Base-by-base conservation (phyloP, 2,888 invertebrate genomes). In the Tupiocoris notatus region DNA sequence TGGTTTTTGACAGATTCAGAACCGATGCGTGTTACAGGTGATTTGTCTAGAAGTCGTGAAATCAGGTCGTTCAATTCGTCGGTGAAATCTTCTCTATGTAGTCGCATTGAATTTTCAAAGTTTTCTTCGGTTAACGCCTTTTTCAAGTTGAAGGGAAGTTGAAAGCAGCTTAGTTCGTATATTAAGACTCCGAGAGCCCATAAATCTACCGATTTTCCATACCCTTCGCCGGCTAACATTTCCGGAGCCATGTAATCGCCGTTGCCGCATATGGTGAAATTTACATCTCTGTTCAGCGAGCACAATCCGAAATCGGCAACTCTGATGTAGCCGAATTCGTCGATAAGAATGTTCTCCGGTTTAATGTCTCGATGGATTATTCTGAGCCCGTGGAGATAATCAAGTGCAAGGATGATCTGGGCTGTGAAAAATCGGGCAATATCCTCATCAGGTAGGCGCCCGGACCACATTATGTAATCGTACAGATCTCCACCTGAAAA, bases 251-350 rank as follows among this genome's bases (percentile, higher is more conserved):
- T 82, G 81, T 89, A 89, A 81, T 88, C 88, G 0, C 88, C 87
- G 0, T 89, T 89, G 0, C 88, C 88, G 81, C 88, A 88, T 68
- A 88, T 80, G 0, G 86, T 87, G 85, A 86, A 88, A 2, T 87
- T 87, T 54, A 82, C 79, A 24, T 87, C 87, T 12, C 82, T 87
- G 86, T 88, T 86, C 70, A 87, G 86, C 12, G 67, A 75, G 81
- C 95, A 93, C 85, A 98, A 98, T 23, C 98, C 97, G 83, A 97
- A 95, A 84, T 98, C 98, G 0, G 95, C 94, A 70, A 98, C 88
- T 86, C 94, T 89, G n/a, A 92, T 84, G 83, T 93, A 95, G 0
- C 95, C 95, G 64, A 85, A 87, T 77, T 84, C 85, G 82, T 94
- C 93, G 39, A 96, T 88, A 81, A 96, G 85, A 79, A 96, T 90